phyloP scores from a whole-genome alignment of 2,113 vertebrate species.

The Numenius arquata region DNA sequence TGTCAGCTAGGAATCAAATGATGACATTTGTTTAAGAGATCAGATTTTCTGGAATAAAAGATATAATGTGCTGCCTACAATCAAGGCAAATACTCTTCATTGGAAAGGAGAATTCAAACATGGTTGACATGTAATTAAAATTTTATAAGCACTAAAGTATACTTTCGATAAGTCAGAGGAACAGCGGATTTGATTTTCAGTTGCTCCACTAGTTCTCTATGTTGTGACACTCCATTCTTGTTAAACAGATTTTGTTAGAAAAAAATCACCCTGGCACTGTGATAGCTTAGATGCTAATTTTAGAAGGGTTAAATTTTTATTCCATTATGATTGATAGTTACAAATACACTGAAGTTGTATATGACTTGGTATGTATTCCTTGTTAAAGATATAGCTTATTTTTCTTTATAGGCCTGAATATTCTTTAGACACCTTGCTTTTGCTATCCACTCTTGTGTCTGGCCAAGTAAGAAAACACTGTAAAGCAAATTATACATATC shows the following conservation, averaged over 20 bases:
- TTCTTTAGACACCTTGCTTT: neutral
- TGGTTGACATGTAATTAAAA: neutral
- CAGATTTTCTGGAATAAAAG: neutral
- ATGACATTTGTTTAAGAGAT: neutral
- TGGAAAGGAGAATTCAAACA: neutral
- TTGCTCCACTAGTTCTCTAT: neutral
- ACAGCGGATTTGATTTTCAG: neutral
- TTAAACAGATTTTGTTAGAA: neutral
- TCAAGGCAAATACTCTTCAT: neutral
- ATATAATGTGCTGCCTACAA: neutral
- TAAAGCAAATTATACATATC: neutral
- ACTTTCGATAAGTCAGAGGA: neutral
- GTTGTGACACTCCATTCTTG: neutral
- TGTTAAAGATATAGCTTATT: neutral
- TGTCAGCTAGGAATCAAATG: neutral
- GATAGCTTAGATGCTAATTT: neutral
- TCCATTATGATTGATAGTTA: neutral
- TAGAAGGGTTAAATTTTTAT: neutral
- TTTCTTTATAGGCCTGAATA: neutral
- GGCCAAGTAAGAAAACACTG: neutral
- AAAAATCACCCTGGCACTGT: neutral
- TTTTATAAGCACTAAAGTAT: neutral
- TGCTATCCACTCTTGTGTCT: neutral
- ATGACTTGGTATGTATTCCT: accelerated
- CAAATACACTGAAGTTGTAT: neutral